These are phyloP conservation scores for Cryptocephalus moraei DNA, from an alignment of 2,888 invertebrate species.

Conservation along the genomic window DNA sequence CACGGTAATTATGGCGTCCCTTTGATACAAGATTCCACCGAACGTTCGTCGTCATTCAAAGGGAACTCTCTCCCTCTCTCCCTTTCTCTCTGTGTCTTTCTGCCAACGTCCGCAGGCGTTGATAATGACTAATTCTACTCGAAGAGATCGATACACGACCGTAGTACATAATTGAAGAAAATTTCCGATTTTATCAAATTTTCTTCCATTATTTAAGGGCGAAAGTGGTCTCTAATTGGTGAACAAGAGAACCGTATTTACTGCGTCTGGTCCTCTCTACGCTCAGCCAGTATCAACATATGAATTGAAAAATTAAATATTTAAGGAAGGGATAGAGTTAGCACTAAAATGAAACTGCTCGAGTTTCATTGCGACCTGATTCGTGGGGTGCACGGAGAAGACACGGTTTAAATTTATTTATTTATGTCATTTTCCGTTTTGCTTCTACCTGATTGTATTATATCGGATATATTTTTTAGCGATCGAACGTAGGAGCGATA, in stretches of 20 bases:
- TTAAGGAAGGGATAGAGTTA: constrained; percentile 4
- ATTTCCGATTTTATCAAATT: neutral
- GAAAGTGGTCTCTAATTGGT: constrained; percentile 14
- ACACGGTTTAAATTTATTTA: neutral
- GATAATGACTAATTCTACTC: too few relatives aligned
- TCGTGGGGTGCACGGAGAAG: neutral
- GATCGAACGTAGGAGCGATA: too few relatives aligned
- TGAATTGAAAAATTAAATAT: constrained; percentile 21
- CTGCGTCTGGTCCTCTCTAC: constrained; percentile 37
- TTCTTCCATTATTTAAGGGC: constrained; percentile 8
- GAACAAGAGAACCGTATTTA: constrained; percentile 17
- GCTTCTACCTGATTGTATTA: too few relatives aligned
- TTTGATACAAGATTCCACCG: too few relatives aligned
- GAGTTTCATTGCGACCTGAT: neutral
- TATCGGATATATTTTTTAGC: too few relatives aligned
- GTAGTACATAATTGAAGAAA: too few relatives aligned
- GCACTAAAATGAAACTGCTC: neutral
- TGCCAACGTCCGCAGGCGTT: too few relatives aligned
- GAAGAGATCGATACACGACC: too few relatives aligned
- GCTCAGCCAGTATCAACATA: constrained; percentile 34
- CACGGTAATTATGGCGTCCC: too few relatives aligned
- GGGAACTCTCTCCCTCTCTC: too few relatives aligned
- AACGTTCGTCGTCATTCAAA: too few relatives aligned
- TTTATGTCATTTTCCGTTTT: neutral
- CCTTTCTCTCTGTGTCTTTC: too few relatives aligned